These are phyloP conservation scores for Hemichromis elongatus DNA, from an alignment of 2,113 vertebrate species.

Conservation along the genomic window DNA sequence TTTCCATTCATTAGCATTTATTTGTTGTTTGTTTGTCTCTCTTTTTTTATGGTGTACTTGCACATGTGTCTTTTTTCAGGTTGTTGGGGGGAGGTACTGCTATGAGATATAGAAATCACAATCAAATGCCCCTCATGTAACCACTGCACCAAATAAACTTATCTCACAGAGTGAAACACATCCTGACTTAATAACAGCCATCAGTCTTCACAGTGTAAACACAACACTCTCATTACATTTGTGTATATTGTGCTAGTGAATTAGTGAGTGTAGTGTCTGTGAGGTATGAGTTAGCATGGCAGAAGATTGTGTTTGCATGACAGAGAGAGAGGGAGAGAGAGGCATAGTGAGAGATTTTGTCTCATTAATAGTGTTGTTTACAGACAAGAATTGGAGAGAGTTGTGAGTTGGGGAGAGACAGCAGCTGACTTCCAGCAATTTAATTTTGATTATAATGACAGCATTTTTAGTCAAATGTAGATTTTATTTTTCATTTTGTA, in stretches of 20 bases:
- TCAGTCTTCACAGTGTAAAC: conserved; percentile 33
- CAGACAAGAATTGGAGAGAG: conserved; percentile 3
- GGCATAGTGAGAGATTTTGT: conserved; percentile 1
- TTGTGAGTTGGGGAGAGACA: conserved; percentile 15
- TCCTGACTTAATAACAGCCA: conserved; percentile 37
- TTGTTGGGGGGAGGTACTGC: neutral
- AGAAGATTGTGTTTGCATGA: neutral
- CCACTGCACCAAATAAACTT: conserved; percentile 8
- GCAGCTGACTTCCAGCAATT: conserved; percentile 36
- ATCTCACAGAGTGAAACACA: neutral
- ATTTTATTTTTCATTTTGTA: neutral
- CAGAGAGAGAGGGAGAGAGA: neutral
- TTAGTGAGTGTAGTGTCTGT: neutral
- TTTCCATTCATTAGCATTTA: neutral
- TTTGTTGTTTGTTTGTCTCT: neutral
- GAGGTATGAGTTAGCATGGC: neutral
- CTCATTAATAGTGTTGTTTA: conserved; percentile 57
- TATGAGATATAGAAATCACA: neutral
- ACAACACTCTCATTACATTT: conserved; percentile 30
- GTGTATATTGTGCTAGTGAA: neutral
- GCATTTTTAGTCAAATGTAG: neutral
- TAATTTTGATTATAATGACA: conserved; percentile 26
- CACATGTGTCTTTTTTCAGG: neutral
- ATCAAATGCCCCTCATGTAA: conserved; percentile 1
- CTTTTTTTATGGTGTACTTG: neutral